Conservation (phyloP, 2,888 invertebrate genomes). For the Nudaria mundana region DNA sequence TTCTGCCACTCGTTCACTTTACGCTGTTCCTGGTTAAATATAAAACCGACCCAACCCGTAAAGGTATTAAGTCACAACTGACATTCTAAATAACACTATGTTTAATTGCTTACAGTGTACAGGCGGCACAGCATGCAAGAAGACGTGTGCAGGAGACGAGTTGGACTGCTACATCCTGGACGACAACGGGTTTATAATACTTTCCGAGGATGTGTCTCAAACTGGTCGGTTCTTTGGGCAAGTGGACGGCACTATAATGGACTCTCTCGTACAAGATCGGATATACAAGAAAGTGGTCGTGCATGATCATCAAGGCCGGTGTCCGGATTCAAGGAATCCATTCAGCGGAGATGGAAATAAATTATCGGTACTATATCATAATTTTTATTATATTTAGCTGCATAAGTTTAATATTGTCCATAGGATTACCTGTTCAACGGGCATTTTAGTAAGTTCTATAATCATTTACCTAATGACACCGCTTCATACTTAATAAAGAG, state of each 20-base stretch:
- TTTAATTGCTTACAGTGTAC: conserved; percentile 89
- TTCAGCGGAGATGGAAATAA: conserved; percentile 78
- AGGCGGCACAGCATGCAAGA: conserved; percentile 85
- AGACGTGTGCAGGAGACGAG: conserved; percentile 92
- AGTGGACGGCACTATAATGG: conserved; percentile 96
- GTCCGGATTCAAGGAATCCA: conserved; percentile 85
- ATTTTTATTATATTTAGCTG: too few relatives aligned
- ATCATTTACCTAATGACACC: too few relatives aligned
- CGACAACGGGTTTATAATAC: conserved; percentile 96
- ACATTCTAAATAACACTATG: too few relatives aligned
- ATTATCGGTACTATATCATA: too few relatives aligned
- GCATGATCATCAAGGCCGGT: conserved; percentile 94
- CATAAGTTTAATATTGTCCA: too few relatives aligned
- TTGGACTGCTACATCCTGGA: conserved; percentile 96
- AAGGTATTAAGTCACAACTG: too few relatives aligned
- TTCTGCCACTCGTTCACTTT: background rate
- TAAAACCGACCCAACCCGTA: too few relatives aligned
- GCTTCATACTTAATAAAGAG: too few relatives aligned
- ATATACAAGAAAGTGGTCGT: conserved; percentile 94
- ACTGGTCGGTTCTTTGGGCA: conserved; percentile 97
- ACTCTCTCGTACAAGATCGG: conserved; percentile 93
- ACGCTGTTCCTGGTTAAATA: too few relatives aligned
- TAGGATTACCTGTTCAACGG: too few relatives aligned
- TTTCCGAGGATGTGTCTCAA: conserved; percentile 92
- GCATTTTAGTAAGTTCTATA: too few relatives aligned